Base-by-base conservation (phyloP, 2,113 vertebrate genomes). In the Furnarius figulus region DNA sequence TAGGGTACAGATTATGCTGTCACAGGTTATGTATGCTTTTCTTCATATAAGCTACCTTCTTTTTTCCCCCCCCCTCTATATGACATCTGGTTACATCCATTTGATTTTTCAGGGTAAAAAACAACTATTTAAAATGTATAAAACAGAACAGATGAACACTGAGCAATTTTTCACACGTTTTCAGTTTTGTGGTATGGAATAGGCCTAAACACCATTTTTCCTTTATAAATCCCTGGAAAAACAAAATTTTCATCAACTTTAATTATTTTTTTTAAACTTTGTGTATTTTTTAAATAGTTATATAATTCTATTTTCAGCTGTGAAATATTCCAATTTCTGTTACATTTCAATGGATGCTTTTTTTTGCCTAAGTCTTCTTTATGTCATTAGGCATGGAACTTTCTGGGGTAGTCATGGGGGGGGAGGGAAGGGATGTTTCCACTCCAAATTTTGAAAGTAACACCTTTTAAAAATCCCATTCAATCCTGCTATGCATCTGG, bases 61-160 rank as follows among this genome's bases (percentile, higher is more conserved):
- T 7, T 18, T 14, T 33, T 2, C 0, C 4, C 6, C 7, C 7
- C 5, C 24, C 6, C 35, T 15, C 23, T 19, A 46, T 17, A 27
- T 74, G 31, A 31, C n/a, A 85, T 12, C 49, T 70, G 16, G 30
- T 65, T 58, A 35, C 20, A 49, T 50, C 42, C 67, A 12, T 47
- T 61, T 73, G 40, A 68, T 44, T 87, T 90, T 79, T 76, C 73
- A 61, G n/a, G 12, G 31, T 59, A 92, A 59, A 74, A 77, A 44
- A 17, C 5, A 55, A 33, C 30, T 30, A 39, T 40, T 77, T 53
- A 9, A 94, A 79, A 74, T 19, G 6, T 23, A 24, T 63, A 22
- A 62, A 89, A 58, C 17, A 53, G 20, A 84, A 63, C 22, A 21
- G 50, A 31, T 90, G 56, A 25, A 8, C 23, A 14, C 39, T 67